A percentile compares a stretch with the other conserved stretches of the same genome.
phyloP scores from a whole-genome alignment of 2,888 invertebrate genomes.

The Spisula solida region DNA sequence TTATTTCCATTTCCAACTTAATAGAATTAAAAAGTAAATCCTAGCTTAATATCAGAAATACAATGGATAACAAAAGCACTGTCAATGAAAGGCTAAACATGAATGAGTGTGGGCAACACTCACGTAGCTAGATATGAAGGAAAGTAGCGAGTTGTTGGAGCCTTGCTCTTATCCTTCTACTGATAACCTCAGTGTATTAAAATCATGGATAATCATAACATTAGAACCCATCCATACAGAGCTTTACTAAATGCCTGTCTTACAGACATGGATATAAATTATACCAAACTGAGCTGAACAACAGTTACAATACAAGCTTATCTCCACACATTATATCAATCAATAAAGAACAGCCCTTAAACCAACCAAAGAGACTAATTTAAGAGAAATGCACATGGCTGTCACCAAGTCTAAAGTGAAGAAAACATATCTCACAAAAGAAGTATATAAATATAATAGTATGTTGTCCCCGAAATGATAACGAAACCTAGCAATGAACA shows the following conservation, averaged over 20 bases:
- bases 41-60: not conserved
- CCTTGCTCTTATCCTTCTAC: not conserved
- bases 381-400: not conserved
- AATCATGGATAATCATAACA: not conserved
- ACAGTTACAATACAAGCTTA: not conserved
- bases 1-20: constrained; percentile 24
- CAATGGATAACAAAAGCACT: constrained; percentile 13
- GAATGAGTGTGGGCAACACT: not conserved
- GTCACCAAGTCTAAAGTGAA: not conserved
- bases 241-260: not conserved
- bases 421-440: not conserved
- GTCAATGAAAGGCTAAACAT: not conserved
- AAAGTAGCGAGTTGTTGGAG: not conserved
- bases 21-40: constrained; percentile 11
- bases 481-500: too few species aligned
- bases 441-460: not conserved
- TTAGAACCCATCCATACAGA: not conserved
- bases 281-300: not conserved
- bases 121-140: not conserved
- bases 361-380: not conserved
- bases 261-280: constrained; percentile 17
- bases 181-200: constrained; percentile 18
- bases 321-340: not conserved
- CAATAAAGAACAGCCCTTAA: not conserved
- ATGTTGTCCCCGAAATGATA: not conserved